Evolutionary conservation across 2,113 vertebrate species (phyloP).

Genomic region (Blennius ocellaris): DNA sequence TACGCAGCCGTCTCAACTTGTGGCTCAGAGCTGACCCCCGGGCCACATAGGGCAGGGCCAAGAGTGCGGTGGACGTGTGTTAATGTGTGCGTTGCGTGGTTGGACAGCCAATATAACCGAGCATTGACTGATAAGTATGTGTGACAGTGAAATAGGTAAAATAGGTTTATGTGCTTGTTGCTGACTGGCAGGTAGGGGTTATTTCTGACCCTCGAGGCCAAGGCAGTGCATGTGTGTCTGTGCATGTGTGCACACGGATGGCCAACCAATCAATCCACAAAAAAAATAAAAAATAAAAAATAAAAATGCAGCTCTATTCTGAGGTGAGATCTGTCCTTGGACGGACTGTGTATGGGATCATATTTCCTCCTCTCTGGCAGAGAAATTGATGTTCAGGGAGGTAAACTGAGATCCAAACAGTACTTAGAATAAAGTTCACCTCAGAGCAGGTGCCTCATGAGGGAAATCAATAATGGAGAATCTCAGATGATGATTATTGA

Average conservation of each 20-base stretch:
- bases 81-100: constrained; percentile 10
- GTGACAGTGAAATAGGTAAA: constrained; percentile 36
- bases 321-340: constrained; percentile 51
- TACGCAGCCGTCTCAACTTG: constrained; percentile 33
- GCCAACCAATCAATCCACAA: constrained; percentile 43
- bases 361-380: constrained; percentile 46
- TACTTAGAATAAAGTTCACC: constrained; percentile 55
- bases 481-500: constrained; percentile 71
- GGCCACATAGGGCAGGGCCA: constrained; percentile 32
- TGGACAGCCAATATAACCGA: constrained; percentile 12
- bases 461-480: constrained; percentile 46
- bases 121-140: constrained; percentile 52
- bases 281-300: constrained; percentile 14
- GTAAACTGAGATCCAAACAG: constrained; percentile 65
- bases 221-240: constrained; percentile 17
- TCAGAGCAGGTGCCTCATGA: constrained; percentile 57
- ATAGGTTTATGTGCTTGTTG: constrained; percentile 16
- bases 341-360: constrained; percentile 39
- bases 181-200: constrained; percentile 37
- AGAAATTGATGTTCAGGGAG: constrained; percentile 55
- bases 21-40: constrained; percentile 45
- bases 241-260: constrained; percentile 1
- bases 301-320: constrained; percentile 9
- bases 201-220: constrained; percentile 44
- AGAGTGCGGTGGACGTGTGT: constrained; percentile 7